Evolutionary conservation across 2,888 invertebrate species (phyloP).

Genomic region (Diachrysia chrysitis): DNA sequence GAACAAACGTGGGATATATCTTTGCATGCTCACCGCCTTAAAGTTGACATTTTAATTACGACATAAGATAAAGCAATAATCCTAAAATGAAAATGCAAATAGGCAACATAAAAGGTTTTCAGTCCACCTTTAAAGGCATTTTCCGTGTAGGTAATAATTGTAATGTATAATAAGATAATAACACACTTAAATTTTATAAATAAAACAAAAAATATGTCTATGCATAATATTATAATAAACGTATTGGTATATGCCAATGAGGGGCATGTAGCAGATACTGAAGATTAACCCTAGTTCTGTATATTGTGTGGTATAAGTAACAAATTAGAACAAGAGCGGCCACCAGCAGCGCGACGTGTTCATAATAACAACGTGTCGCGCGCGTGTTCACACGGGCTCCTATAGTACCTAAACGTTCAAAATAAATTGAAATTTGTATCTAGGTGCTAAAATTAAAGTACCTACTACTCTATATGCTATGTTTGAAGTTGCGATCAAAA

Average conservation of each 20-base stretch:
- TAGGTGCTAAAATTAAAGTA: background rate
- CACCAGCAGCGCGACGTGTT: background rate
- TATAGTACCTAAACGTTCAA: background rate
- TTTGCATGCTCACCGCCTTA: background rate
- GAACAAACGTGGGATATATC: no score
- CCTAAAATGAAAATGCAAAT: background rate
- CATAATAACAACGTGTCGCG: background rate
- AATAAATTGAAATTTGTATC: background rate
- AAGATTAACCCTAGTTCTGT: no score
- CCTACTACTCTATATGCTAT: background rate
- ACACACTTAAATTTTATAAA: no score
- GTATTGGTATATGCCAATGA: no score
- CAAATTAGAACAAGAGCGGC: background rate
- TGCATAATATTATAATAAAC: no score
- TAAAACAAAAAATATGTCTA: no score
- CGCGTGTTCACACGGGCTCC: background rate
- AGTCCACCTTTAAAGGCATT: no score
- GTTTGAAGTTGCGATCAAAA: no score
- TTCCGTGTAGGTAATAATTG: no score
- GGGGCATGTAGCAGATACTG: no score
- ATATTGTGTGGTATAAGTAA: background rate
- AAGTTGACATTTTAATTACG: background rate
- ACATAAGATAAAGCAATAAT: background rate
- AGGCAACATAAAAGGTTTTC: background rate
- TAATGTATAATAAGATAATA: no score